Base-by-base conservation (phyloP, 2,888 invertebrate genomes). In the Elmis aenea region DNA sequence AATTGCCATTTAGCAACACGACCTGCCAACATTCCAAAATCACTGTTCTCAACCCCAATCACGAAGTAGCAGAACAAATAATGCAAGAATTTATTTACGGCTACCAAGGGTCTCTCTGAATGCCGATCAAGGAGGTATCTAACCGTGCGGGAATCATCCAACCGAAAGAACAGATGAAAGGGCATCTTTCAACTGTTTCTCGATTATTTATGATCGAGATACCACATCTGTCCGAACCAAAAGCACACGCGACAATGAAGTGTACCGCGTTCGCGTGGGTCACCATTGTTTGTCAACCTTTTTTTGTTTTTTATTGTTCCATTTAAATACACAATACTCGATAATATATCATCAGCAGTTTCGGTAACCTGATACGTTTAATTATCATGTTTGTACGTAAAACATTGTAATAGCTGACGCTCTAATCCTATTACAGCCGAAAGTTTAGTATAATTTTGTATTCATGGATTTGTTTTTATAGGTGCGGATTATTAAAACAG, bases 171-270 rank as follows among this genome's bases (percentile, higher is more conserved):
- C 36, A 48, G 38, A 54, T 58, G 54, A 61, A 62, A 59, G 50
- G 56, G 50, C 48, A 57, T 56, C 59, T 55, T 58, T 57, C 57
- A 55, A 55, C 55, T 55, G 52, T 58, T 59, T 57, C 52, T 45
- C 49, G 54, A 58, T 62, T 61, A 60, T 62, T 62, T 58, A 62
- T 58, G 54, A 59, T 52, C 48, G 42, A 25, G 45, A 48, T 47
- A 42, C 38, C 45, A 51, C 60, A 60, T 59, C 54, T 58, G 57
- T 54, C 51, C 48, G 31, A 26, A 38, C 38, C 46, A 49, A 48
- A 49, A 42, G 46, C 47, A 52, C 55, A 53, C 52, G 54, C 55
- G 53, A 51, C 48, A 49, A 51, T 44, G 25, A 20, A 20, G 12
- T 6, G 8, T 18, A 18, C 18, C 5, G 8, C n/a, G n/a, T 18